Base-by-base conservation (phyloP, 2,113 vertebrate genomes). In the Telmatochromis brichardi region DNA sequence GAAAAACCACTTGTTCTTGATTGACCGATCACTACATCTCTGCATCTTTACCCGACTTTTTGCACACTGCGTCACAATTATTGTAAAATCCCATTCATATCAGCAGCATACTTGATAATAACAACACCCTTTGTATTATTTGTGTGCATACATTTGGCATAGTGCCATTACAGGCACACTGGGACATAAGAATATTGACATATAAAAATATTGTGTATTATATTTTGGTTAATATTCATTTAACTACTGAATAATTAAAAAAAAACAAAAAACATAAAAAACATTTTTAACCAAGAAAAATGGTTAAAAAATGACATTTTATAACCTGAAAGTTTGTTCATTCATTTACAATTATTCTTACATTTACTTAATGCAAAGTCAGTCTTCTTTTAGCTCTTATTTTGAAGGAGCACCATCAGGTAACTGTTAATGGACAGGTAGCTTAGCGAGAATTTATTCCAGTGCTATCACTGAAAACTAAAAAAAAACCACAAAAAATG, bases 61-160 rank as follows among this genome's bases (percentile, higher is more conserved):
- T 47, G 13, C 2, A 0, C 3, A 47, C 21, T 73, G 65, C 2
- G n/a, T 42, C n/a, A 42, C 35, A 71, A 23, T 53, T 83, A 21
- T 4, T 83, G 9, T 63, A 79, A 23, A 87, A 76, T 35, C 68
- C 21, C 13, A 54, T 33, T 4, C 42, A 87, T 51, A 50, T 17
- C 37, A 50, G 55, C 31, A 79, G 71, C 86, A 83, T 83, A 83
- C 58, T 45, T 86, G 33, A 63, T 76, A 87, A 82, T 73, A 55
- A 60, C 54, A 60, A 87, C 23, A 71, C 8, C 21, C 2, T 73
- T 73, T 26, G 37, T 15, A 2, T 71, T 71, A 1, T 14, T 42
- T 71, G 9, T 23, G 37, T 45, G 21, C 13, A 71, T 42, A 23
- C 12, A 21, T 42, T 42, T 73, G 37, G 65, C 13, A 26, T 23